Conservation (phyloP, 2,888 invertebrate genomes). For the Drosophila maculinotata region DNA sequence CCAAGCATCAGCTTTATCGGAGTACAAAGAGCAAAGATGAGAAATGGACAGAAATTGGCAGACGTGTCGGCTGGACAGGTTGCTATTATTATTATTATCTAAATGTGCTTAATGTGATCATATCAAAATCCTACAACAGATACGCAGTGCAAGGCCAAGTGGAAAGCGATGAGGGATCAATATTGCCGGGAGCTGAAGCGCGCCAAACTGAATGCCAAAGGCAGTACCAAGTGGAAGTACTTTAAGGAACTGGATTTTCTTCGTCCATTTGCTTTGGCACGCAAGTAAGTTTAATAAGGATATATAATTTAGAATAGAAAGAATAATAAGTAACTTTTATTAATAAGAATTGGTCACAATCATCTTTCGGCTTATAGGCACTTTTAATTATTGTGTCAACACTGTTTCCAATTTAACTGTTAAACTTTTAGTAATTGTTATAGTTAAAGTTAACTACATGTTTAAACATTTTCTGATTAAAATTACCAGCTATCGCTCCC, state of each 20-base stretch:
- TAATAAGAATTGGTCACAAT: too few species aligned
- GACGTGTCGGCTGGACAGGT: conserved; percentile 82
- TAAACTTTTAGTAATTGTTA: too few species aligned
- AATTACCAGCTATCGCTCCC: conserved; percentile 74
- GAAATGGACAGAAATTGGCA: conserved; percentile 80
- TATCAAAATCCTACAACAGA: conserved; percentile 61
- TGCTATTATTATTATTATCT: too few species aligned
- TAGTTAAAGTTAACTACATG: too few species aligned
- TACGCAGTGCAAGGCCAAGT: conserved; percentile 82
- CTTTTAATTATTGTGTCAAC: too few species aligned
- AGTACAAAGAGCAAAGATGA: conserved; percentile 79
- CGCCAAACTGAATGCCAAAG: conserved; percentile 77
- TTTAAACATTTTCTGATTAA: too few species aligned
- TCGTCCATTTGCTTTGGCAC: conserved; percentile 81
- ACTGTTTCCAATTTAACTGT: too few species aligned
- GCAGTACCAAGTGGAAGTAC: conserved; percentile 83
- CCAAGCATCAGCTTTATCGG: conserved; percentile 81
- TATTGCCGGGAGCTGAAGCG: conserved; percentile 83
- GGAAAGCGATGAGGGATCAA: conserved; percentile 84
- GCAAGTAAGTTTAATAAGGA: conserved; percentile 71
- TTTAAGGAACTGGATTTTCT: conserved; percentile 82
- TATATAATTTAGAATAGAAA: too few species aligned
- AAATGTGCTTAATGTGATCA: background rate
- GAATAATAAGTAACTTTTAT: too few species aligned
- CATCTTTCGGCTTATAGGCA: too few species aligned